Percentiles rank a stretch among this genome's conserved stretches.
These are phyloP conservation scores for Alouatta palliata DNA, from an alignment of 2,113 vertebrate genomes.

Conservation along the genomic window DNA sequence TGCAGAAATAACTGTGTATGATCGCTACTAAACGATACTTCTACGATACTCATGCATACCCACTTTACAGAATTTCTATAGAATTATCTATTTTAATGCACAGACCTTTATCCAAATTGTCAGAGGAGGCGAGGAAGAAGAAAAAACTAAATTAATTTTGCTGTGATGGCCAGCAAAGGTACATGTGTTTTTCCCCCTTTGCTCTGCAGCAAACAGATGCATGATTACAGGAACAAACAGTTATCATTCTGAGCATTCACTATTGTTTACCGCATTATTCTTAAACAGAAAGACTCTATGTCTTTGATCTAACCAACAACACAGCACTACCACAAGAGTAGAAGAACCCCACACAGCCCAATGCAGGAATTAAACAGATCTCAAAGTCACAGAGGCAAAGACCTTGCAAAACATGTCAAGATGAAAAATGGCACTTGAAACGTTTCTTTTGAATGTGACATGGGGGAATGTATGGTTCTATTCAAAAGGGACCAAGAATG, in stretches of 20 bases:
- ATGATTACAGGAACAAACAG: slow-evolving; percentile 40
- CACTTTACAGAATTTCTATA: neutral
- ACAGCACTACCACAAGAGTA: neutral
- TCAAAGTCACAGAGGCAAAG: neutral
- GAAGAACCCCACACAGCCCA: slow-evolving; percentile 37
- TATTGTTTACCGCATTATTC: slow-evolving; percentile 55
- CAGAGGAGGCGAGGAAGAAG: neutral
- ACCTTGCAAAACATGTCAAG: slow-evolving; percentile 66
- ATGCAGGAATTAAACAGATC: slow-evolving; percentile 59
- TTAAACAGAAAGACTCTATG: slow-evolving; percentile 41
- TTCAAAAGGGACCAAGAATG: slow-evolving; percentile 39
- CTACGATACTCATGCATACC: neutral
- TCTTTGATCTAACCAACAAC: slow-evolving; percentile 54
- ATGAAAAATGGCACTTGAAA: slow-evolving; percentile 65
- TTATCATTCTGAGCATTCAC: slow-evolving; percentile 65
- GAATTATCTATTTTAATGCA: neutral
- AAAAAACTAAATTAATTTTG: slow-evolving; percentile 52
- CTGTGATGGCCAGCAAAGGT: slow-evolving; percentile 42
- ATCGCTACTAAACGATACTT: neutral
- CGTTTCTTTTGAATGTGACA: slow-evolving; percentile 53
- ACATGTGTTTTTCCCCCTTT: slow-evolving; percentile 23
- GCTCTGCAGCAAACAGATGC: neutral
- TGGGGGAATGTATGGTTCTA: neutral
- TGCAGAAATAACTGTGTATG: neutral
- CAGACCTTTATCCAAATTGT: neutral